Evolutionary conservation across 1,140 invertebrate genomes (phyloP), one percentile per base, ranked within the genome.

Genomic region (Drusus annulatus): DNA sequence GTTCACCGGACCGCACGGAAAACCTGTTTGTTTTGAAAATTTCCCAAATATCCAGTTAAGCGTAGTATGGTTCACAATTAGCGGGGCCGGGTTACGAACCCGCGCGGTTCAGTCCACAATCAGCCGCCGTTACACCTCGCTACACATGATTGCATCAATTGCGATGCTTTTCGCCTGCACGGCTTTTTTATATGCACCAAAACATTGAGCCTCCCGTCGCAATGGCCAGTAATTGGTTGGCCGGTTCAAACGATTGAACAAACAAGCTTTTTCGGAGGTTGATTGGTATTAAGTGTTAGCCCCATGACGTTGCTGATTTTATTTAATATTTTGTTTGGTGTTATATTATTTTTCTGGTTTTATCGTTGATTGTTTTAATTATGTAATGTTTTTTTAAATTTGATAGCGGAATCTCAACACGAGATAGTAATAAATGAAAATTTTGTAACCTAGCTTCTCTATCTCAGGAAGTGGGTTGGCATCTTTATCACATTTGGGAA

Each of bases 11-110:
- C 86, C 87, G 88, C 88, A 89, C 88, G 87, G 88, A 88, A 89
- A 89, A 90, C 87, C 87, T 87, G 87, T 89, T 89, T 89, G 87
- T 87, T 87, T 89, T 89, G 87, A 89, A 80, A 89, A 89, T 89
- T 89, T 88, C 84, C 84, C 71, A 80, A 80, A 76, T 28, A 76
- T 58, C 10, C 23, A 45, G 62, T 17, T 15, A 23, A 45, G 54
- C 74, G 36, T 45, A 13, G 74, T 54, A 45, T 50, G 79, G 85
- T 86, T 80, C 87, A 88, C 87, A 87, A 86, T 89, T 87, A 76
- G 74, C 54, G 16, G 54, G 21, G 28, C 6, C 54, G 54, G 16
- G 54, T 19, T 19, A 31, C 56, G 54, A 21, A 45, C 23, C 25
- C 78, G 63, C 78, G 54, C 23, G 28, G 16, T 45, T 45, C 36